These are phyloP conservation scores for Acanthopleura granulata DNA, from an alignment of 2,888 invertebrate species.

Conservation along the genomic window DNA sequence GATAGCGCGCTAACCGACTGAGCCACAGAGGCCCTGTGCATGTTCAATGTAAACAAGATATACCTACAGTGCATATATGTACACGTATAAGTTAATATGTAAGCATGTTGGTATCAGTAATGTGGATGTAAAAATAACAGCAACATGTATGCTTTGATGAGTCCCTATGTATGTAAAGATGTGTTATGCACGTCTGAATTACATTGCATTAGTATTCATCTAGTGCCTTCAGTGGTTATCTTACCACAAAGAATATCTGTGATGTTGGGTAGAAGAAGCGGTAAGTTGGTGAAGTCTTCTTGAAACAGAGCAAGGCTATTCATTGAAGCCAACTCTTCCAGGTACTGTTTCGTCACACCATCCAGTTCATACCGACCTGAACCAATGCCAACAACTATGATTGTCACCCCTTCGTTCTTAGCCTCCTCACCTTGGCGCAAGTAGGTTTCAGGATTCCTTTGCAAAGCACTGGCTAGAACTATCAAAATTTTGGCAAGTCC, in stretches of 20 bases:
- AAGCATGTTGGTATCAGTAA: too few species aligned
- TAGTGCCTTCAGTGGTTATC: neutral
- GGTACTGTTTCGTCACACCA: neutral
- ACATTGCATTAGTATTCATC: neutral
- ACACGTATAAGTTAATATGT: too few species aligned
- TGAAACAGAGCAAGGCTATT: neutral
- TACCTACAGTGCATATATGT: too few species aligned
- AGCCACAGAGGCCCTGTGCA: too few species aligned
- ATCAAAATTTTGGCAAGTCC: neutral
- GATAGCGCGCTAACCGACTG: too few species aligned
- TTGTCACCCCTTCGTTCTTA: constrained; percentile 1
- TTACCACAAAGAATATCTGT: neutral
- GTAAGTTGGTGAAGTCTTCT: neutral
- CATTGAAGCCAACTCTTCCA: neutral
- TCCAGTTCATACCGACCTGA: neutral
- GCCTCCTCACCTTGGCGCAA: neutral
- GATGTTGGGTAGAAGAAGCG: neutral
- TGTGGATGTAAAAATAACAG: too few species aligned
- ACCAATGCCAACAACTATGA: constrained; percentile 3
- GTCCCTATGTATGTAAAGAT: too few species aligned
- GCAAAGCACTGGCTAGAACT: neutral
- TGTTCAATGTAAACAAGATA: too few species aligned
- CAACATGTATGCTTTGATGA: too few species aligned
- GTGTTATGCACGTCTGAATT: too few species aligned
- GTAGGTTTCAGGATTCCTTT: neutral